A percentile compares a stretch with the other conserved stretches of the same genome.
These are phyloP conservation scores for Erythrolamprus reginae DNA, from an alignment of 2,113 vertebrate genomes.

Conservation along the genomic window DNA sequence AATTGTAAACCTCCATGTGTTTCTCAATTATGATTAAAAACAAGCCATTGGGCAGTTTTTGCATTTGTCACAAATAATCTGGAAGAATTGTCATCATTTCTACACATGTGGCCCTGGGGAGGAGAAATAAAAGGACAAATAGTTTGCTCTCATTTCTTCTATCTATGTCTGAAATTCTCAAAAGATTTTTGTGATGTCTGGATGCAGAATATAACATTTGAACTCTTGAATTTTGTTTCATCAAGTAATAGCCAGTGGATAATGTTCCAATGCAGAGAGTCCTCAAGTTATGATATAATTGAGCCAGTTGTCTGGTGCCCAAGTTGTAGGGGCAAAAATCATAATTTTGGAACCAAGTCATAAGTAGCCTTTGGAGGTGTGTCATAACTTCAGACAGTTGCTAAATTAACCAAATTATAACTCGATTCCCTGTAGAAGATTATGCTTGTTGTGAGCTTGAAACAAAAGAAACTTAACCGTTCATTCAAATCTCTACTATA, in stretches of 20 bases:
- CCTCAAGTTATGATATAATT: background rate
- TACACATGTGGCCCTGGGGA: background rate
- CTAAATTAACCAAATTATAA: background rate
- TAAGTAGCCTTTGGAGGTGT: no score
- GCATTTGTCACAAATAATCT: background rate
- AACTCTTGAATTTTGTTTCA: background rate
- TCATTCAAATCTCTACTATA: no score
- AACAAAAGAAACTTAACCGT: no score
- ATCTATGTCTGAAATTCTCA: background rate
- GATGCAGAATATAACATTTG: background rate
- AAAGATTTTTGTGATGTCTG: background rate
- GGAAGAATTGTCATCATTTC: background rate
- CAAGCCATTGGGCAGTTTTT: background rate
- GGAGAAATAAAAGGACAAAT: background rate
- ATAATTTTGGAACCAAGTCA: no score
- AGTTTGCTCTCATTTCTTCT: background rate
- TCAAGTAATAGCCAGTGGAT: background rate
- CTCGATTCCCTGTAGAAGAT: no score
- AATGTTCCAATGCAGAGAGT: background rate
- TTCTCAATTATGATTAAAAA: background rate
- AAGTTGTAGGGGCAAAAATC: no score
- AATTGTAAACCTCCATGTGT: background rate
- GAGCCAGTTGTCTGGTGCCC: background rate
- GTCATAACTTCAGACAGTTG: no score
- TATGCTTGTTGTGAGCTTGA: no score